Evolutionary conservation across 1,140 invertebrate species (phyloP), one percentile per base, ranked within the genome.

Genomic region (Cydia pomonella): DNA sequence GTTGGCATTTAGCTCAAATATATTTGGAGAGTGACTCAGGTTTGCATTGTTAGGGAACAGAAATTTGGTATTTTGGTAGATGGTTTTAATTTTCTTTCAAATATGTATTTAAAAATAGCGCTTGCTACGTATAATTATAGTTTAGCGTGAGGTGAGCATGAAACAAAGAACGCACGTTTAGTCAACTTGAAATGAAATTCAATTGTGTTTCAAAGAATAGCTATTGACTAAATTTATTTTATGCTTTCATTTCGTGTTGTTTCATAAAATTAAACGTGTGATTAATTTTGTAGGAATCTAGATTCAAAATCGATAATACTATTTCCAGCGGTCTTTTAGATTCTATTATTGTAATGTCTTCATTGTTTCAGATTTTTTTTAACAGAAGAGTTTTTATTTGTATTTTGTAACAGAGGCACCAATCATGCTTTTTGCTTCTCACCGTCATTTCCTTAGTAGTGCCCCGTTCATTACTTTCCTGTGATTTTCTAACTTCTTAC

Each of bases 371-470:
- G 53, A 59, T 59, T 23, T 59, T 23, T n/a, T n/a, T 10, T 3
- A 59, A 59, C n/a, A 59, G 6, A 59, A 59, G 9, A 59, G 0
- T 0, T 66, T 21, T 41, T 69, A n/a, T 33, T 74, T 72, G n/a
- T n/a, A 59, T 50, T n/a, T n/a, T n/a, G n/a, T n/a, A n/a, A 75
- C 72, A 27, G 73, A 59, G 27, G n/a, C 63, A 66, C 63, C 5
- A 44, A 5, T 75, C 73, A 73, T 75, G 78, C 78, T 79, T 79
- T 13, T n/a, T n/a, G 73, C 75, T 76, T 79, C 71, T 76, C 73
- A 73, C 59, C 47, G 13, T 75, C 63, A 73, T 59, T 21, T 5
- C 47, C 16, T 12, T 72, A 18, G 21, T 73, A 25, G n/a, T 10
- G 4, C 53, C 41, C 71, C 21, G 5, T 38, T 71, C 13, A 72